phyloP scores from a whole-genome alignment of 2,113 vertebrate species.

The Phainopepla nitens region DNA sequence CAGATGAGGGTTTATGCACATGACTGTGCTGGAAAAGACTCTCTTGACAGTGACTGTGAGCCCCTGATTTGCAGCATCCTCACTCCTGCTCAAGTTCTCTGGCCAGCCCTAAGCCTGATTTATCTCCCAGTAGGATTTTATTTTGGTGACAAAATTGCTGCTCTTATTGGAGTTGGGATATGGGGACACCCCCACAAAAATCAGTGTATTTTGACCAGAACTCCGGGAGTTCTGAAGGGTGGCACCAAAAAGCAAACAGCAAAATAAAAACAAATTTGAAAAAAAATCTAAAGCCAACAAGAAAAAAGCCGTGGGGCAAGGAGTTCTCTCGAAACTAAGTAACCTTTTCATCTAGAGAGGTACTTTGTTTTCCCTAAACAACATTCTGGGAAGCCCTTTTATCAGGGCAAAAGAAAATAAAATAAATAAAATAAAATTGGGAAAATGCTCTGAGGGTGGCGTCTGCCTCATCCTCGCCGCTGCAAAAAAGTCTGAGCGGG shows the following conservation, averaged over 20 bases:
- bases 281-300: not conserved
- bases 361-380: not conserved
- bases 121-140: not conserved
- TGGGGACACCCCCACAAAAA: not conserved
- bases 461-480: constrained; percentile 13
- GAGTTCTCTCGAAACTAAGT: not conserved
- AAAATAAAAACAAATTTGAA: not conserved
- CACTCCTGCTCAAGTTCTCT: not conserved
- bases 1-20: not conserved
- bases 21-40: constrained; percentile 11
- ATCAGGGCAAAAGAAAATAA: not conserved
- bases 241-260: not conserved
- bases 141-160: not conserved
- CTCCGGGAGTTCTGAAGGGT: not conserved
- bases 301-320: not conserved
- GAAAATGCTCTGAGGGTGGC: not conserved
- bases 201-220: not conserved
- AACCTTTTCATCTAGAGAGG: not conserved
- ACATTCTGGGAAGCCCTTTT: constrained; percentile 7
- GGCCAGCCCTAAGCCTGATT: not conserved
- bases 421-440: not conserved
- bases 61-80: constrained; percentile 18
- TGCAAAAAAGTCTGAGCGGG: constrained; percentile 21
- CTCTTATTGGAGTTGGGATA: not conserved
- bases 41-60: not conserved